These are phyloP conservation scores for Portevinia maculata DNA, from an alignment of 2,888 invertebrate genomes.

Conservation along the genomic window DNA sequence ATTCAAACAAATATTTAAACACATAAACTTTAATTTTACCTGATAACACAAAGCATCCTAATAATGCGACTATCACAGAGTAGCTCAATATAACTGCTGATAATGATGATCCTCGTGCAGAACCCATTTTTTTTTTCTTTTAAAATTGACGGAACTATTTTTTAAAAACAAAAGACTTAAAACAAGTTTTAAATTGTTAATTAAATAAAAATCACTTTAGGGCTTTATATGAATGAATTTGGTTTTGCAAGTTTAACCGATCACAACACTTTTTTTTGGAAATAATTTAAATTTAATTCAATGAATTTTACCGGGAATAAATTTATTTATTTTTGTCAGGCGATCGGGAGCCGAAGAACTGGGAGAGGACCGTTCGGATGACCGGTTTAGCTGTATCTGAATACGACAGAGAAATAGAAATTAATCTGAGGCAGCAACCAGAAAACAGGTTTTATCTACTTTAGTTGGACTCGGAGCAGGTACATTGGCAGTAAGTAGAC, in stretches of 20 bases:
- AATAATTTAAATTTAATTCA: slow-evolving; percentile 13
- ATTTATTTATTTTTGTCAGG: not conserved
- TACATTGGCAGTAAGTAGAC: slow-evolving; percentile 40
- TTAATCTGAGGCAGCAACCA: slow-evolving; percentile 25
- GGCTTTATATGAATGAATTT: not conserved
- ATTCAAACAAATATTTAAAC: slow-evolving; percentile 20
- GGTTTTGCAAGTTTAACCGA: not conserved
- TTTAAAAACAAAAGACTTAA: not conserved
- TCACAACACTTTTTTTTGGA: slow-evolving; percentile 17
- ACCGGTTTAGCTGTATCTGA: slow-evolving; percentile 61
- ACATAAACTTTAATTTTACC: slow-evolving; percentile 76
- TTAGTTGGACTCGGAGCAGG: slow-evolving; percentile 7
- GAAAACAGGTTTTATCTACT: slow-evolving; percentile 48
- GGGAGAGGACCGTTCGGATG: slow-evolving; percentile 39
- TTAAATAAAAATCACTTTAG: not conserved
- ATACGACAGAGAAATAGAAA: slow-evolving; percentile 35
- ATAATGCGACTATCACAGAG: slow-evolving; percentile 77
- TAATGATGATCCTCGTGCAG: slow-evolving; percentile 54
- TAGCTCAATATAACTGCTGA: slow-evolving; percentile 73
- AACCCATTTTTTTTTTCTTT: slow-evolving; percentile 32
- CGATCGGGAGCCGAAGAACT: slow-evolving; percentile 16
- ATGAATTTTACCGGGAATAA: not conserved
- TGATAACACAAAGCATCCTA: slow-evolving; percentile 79
- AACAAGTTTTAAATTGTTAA: not conserved
- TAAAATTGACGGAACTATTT: not conserved